Evolutionary conservation across 2,888 invertebrate species (phyloP).

Genomic region (Sceliomorpha sp.): DNA sequence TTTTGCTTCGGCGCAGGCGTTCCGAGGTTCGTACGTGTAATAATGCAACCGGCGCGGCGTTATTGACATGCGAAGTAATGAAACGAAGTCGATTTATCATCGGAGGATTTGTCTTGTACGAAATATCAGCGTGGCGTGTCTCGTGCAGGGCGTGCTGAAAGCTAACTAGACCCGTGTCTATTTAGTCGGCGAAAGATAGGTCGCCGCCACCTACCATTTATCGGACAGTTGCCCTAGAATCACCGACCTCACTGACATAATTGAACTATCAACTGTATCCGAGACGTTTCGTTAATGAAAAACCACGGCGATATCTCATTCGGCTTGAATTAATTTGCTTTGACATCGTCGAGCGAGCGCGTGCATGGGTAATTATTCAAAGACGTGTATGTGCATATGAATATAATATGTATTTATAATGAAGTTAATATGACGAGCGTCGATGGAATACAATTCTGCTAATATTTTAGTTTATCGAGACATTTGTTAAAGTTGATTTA

Average conservation of each 20-base stretch:
- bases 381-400: too few species aligned
- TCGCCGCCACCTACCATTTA: conserved; percentile 34
- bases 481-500: too few species aligned
- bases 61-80: conserved; percentile 1
- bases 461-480: too few species aligned
- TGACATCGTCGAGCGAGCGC: conserved; percentile 14
- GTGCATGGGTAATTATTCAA: conserved; percentile 26
- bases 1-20: too few species aligned
- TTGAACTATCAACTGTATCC: conserved; percentile 30
- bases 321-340: conserved; percentile 34
- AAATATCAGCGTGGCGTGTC: conserved; percentile 19
- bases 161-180: conserved; percentile 26
- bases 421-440: too few species aligned
- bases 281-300: conserved; percentile 32
- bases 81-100: conserved; percentile 21
- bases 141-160: conserved; percentile 21
- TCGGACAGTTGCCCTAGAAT: conserved; percentile 32
- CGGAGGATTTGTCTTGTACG: conserved; percentile 1
- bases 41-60: not conserved
- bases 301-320: conserved; percentile 25
- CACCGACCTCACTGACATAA: conserved; percentile 36
- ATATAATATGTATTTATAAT: too few species aligned
- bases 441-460: too few species aligned
- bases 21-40: too few species aligned
- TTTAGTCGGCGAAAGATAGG: conserved; percentile 20